Conservation (phyloP, 2,888 invertebrate species). For the Mimas tiliae region DNA sequence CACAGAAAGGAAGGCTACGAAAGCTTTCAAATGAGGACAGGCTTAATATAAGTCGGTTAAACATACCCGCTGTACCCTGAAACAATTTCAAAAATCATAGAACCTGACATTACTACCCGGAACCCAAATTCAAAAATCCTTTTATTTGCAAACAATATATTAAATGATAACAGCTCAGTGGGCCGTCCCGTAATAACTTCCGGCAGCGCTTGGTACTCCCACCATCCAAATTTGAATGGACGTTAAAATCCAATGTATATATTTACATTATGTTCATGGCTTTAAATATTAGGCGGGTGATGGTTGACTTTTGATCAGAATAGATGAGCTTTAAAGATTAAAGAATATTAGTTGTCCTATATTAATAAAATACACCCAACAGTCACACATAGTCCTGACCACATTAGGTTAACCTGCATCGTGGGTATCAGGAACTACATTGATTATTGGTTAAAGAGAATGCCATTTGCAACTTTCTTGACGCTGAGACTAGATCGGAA, state of each 20-base stretch:
- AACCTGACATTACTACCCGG: neutral
- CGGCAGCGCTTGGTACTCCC: neutral
- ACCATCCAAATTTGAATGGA: conserved; percentile 13
- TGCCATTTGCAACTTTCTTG: no score
- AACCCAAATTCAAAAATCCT: neutral
- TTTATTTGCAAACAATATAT: neutral
- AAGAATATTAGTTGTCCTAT: no score
- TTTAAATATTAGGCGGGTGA: neutral
- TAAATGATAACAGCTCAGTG: conserved; percentile 27
- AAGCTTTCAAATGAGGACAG: neutral
- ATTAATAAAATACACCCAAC: no score
- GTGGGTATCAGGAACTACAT: no score
- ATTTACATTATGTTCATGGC: conserved; percentile 12
- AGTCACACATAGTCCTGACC: no score
- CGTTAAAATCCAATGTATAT: conserved; percentile 9
- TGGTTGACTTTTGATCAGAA: neutral
- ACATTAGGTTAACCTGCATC: no score
- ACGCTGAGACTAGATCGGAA: no score
- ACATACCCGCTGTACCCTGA: neutral
- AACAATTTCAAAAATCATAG: neutral
- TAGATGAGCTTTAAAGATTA: neutral
- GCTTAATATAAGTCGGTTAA: no score
- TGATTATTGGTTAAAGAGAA: no score
- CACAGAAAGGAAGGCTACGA: neutral
- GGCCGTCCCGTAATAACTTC: conserved; percentile 24